A percentile compares a stretch with the other conserved stretches of the same genome.
phyloP scores from a whole-genome alignment of 2,797 vertebrate species.

The Orientallactaga sibirica region DNA sequence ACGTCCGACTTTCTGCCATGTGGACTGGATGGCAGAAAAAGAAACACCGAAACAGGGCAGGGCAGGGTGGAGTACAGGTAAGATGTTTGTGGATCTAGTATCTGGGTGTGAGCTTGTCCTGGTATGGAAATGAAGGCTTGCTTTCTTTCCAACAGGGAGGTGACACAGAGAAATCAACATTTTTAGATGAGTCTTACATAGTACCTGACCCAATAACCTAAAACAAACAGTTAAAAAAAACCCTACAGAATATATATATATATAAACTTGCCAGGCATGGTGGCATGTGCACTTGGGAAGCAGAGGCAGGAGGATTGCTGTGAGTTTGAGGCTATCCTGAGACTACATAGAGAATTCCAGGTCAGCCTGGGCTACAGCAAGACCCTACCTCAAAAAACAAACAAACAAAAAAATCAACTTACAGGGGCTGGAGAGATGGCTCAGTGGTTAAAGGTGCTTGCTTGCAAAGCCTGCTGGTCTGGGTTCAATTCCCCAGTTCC shows the following conservation, averaged over 20 bases:
- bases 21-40: constrained; percentile 56
- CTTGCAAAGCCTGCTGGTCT: no score
- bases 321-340: no score
- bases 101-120: constrained; percentile 61
- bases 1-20: neutral
- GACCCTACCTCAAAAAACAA: no score
- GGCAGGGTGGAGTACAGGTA: constrained; percentile 26
- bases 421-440: no score
- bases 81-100: constrained; percentile 68
- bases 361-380: no score
- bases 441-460: no score
- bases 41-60: constrained; percentile 60
- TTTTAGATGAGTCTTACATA: constrained; percentile 47
- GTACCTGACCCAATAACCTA: constrained; percentile 9
- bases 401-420: neutral
- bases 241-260: neutral
- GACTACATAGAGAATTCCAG: no score
- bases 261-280: no score
- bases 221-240: neutral
- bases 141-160: constrained; percentile 39
- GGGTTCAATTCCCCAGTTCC: no score
- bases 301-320: no score
- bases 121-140: constrained; percentile 30
- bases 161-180: constrained; percentile 22
- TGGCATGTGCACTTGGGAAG: no score